Percentiles rank a stretch among this genome's conserved stretches.
phyloP scores from a whole-genome alignment of 1,140 invertebrate species.

The Andricus grossulariae region DNA sequence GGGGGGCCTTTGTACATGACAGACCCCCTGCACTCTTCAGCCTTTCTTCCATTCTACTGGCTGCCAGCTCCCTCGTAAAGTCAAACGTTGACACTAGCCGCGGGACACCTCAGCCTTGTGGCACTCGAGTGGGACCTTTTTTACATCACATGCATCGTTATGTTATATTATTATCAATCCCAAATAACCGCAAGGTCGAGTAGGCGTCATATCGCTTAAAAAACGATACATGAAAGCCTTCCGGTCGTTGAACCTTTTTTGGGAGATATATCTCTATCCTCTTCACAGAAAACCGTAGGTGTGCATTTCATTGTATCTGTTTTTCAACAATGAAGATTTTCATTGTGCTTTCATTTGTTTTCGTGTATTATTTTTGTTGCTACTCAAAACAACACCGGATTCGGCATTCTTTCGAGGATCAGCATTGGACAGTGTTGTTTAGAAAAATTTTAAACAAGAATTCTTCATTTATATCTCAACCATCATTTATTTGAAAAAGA shows the following conservation, averaged over 20 bases:
- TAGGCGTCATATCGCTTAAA: constrained; percentile 2
- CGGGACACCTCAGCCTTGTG: constrained; percentile 57
- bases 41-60: constrained; percentile 61
- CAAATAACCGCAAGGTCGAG: neutral
- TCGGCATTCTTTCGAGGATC: too few species aligned
- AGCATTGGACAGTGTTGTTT: too few species aligned
- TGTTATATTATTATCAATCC: constrained; percentile 35
- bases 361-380: too few species aligned
- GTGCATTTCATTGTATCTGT: too few species aligned
- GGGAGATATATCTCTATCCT: too few species aligned
- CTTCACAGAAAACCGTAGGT: too few species aligned
- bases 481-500: too few species aligned
- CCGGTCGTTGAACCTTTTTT: neutral
- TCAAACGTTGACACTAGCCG: constrained; percentile 73
- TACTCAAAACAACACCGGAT: too few species aligned
- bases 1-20: constrained; percentile 68
- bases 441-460: too few species aligned
- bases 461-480: too few species aligned
- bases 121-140: neutral
- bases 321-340: too few species aligned
- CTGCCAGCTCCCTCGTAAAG: constrained; percentile 71
- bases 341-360: too few species aligned
- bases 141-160: constrained; percentile 40
- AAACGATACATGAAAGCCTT: neutral
- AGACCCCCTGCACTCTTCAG: constrained; percentile 61